A percentile compares a stretch with the other conserved stretches of the same genome.
Evolutionary conservation across 2,888 invertebrate genomes (phyloP).

Genomic region (Chymomyza procnemis): DNA sequence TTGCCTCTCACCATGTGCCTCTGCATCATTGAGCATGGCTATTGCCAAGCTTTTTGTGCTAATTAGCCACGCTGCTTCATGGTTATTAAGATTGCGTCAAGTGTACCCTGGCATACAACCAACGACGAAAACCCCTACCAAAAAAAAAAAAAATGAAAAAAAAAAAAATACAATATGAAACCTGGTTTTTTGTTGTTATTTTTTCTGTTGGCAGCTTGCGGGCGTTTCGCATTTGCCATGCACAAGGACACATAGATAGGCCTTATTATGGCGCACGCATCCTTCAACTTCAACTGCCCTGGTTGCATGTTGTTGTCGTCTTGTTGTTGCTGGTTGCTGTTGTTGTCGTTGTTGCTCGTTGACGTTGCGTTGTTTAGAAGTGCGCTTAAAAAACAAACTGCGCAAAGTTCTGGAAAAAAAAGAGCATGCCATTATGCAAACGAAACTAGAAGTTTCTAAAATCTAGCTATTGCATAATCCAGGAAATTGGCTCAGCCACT

Average conservation of each 20-base stretch:
- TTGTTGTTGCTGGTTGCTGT: constrained; percentile 24
- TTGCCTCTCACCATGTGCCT: constrained; percentile 27
- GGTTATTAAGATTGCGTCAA: constrained; percentile 77
- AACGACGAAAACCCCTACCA: constrained; percentile 6
- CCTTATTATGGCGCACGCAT: constrained; percentile 69
- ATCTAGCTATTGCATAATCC: too few species aligned
- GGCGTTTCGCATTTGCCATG: constrained; percentile 47
- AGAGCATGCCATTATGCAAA: not conserved
- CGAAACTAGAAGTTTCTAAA: not conserved
- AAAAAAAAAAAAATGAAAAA: not conserved
- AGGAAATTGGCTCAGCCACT: too few species aligned
- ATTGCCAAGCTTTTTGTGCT: constrained; percentile 77
- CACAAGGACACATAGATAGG: constrained; percentile 30
- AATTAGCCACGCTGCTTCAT: constrained; percentile 77
- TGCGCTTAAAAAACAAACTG: constrained; percentile 32
- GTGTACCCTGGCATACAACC: constrained; percentile 57
- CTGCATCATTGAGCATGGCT: constrained; percentile 77
- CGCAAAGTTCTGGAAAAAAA: not conserved
- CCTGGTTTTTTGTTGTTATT: constrained; percentile 18
- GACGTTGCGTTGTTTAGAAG: constrained; percentile 29
- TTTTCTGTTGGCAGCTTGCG: constrained; percentile 41
- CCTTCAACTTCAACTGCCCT: constrained; percentile 65
- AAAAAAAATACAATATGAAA: not conserved
- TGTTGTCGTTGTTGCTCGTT: constrained; percentile 12
- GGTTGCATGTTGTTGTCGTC: constrained; percentile 24